phyloP scores from a whole-genome alignment of 2,797 vertebrate species.

The Bradypodion pumilum region DNA sequence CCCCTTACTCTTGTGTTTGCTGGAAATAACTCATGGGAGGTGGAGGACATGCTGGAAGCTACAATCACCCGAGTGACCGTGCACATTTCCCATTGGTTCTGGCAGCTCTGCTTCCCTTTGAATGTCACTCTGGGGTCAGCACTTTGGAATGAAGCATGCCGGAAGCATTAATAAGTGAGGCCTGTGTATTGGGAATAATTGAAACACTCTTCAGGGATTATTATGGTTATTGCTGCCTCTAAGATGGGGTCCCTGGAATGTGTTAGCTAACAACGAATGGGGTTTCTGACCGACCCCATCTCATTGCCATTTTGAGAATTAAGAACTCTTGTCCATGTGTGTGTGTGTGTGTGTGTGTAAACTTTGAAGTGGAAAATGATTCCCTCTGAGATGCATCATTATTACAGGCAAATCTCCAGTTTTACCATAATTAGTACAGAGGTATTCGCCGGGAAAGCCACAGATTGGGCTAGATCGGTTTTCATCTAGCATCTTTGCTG shows the following conservation, averaged over 20 bases:
- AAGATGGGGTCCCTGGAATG: neutral
- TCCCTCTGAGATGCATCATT: slow-evolving; percentile 56
- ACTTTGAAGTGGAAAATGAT: slow-evolving; percentile 52
- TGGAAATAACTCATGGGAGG: neutral
- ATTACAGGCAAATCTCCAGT: slow-evolving; percentile 53
- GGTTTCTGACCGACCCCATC: slow-evolving; percentile 38
- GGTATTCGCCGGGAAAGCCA: too few relatives aligned
- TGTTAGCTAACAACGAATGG: slow-evolving; percentile 25
- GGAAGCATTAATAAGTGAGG: slow-evolving; percentile 19
- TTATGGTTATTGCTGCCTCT: neutral
- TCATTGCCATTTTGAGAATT: slow-evolving; percentile 46
- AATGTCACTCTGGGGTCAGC: neutral
- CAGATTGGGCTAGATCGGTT: neutral
- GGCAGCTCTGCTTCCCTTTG: neutral
- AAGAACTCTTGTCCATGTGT: slow-evolving; percentile 54
- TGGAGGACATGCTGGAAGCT: neutral
- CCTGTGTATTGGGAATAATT: slow-evolving; percentile 26
- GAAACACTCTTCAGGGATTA: neutral
- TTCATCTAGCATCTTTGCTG: slow-evolving; percentile 23
- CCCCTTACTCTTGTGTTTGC: neutral
- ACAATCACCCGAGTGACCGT: neutral
- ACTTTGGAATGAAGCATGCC: neutral
- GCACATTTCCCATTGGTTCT: neutral
- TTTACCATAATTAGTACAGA: slow-evolving; percentile 1
- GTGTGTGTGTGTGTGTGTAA: slow-evolving; percentile 34